Evolutionary conservation across 2,888 invertebrate genomes (phyloP), one percentile per base, ranked within the genome.

Genomic region (Diarsia mendica): DNA sequence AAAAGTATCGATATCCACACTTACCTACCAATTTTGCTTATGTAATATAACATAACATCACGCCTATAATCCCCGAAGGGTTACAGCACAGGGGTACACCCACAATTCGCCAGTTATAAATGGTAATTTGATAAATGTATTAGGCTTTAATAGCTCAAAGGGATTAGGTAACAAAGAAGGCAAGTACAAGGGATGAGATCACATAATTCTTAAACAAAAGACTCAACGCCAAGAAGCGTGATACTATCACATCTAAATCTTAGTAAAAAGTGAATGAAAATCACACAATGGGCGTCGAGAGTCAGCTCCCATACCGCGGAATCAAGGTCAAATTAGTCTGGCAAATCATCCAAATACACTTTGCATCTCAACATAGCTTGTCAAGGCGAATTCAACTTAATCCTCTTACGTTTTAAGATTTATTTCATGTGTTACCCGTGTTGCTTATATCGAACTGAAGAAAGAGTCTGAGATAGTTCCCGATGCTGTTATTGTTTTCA

Each of bases 271-370:
- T 93, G 93, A 95, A 94, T 95, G 92, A 94, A 89, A 93, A 92
- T 90, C 89, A 88, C 83, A 95, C 94, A 94, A 95, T 94, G 88
- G 90, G 82, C 83, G 90, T 93, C 89, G 93, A 94, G 93, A 93
- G 94, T 92, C 88, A 89, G 92, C 92, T 93, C 93, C 91, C 93
- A 92, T 91, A 89, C 86, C 89, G 69, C 89, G 88, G 94, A 94
- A 95, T 95, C 95, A 95, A 93, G 95, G 95, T 96, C 94, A 94
- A 93, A 93, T 93, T 94, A 92, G 93, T 94, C 94, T 92, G 91
- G 92, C 91, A 92, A 94, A 93, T 93, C 92, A 92, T 92, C 92
- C 90, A 91, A 92, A 93, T 92, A 91, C 91, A 88, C 89, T 87
- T 88, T 86, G 84, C 89, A 90, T 87, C 82, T 89, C 80, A 82